Evolutionary conservation across 2,113 vertebrate genomes (phyloP).

Genomic region (Tragelaphus imberbis): DNA sequence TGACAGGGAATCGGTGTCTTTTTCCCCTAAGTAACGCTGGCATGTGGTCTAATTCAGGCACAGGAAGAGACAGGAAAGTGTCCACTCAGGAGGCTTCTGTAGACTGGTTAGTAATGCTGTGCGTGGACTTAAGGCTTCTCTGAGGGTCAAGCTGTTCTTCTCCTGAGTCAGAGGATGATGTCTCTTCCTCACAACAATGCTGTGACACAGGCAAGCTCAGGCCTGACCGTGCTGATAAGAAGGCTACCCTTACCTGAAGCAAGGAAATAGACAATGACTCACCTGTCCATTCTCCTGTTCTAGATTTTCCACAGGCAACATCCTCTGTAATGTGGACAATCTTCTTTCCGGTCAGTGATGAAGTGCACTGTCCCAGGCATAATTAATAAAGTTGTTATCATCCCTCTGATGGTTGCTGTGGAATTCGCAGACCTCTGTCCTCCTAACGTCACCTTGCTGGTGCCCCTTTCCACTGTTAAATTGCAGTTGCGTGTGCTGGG

Average conservation of each 20-base stretch:
- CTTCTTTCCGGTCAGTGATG: neutral
- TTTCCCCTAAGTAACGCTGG: slow-evolving; percentile 22
- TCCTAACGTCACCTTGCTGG: neutral
- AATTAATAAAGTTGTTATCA: accelerated
- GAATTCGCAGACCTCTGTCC: neutral
- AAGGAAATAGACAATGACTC: neutral
- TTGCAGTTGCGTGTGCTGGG: accelerated
- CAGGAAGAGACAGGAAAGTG: neutral
- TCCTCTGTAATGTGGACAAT: neutral
- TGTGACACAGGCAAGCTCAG: neutral
- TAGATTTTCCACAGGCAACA: accelerated
- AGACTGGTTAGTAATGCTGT: neutral
- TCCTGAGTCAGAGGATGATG: neutral
- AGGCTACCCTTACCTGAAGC: neutral
- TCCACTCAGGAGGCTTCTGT: neutral
- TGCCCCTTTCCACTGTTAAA: neutral
- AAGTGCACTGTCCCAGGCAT: neutral
- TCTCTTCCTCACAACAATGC: neutral
- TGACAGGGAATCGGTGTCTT: slow-evolving; percentile 17
- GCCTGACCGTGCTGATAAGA: neutral
- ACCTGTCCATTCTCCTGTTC: neutral
- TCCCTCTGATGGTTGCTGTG: neutral
- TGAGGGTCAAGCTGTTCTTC: neutral
- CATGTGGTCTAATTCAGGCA: slow-evolving; percentile 3
- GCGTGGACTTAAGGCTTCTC: neutral